Base-by-base conservation (phyloP, 1,140 invertebrate species). In the Kradibia gibbosae region DNA sequence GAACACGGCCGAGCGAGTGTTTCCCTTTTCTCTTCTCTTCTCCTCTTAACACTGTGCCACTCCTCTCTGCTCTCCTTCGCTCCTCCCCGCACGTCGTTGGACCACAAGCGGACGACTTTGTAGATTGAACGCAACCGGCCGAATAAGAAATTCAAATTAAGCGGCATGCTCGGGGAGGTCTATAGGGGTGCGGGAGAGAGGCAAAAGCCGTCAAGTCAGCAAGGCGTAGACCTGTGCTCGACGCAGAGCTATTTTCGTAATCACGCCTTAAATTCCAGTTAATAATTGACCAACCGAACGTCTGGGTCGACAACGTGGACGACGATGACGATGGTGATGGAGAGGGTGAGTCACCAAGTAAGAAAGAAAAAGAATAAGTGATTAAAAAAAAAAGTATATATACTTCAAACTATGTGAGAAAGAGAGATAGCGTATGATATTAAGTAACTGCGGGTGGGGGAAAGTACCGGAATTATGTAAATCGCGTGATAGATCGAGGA, bases 61-160 rank as follows among this genome's bases (percentile, higher is more conserved):
- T 39, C 34, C 31, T 65, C 34, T 17, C 55, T 87, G 88, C 85
- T 87, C 85, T 87, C 87, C 89, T 5, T 25, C 89, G 86, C 88
- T 70, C 88, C 28, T 3, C 20, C 36, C 60, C 34, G n/a, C 62
- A 67, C 36, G 25, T 50, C 70, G 39, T 42, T 72, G 70, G 70
- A 72, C 70, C 70, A 28, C 70, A 42, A 45, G 42, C 70, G 42
- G 42, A 50, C 39, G n/a, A 72, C 39, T 45, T 48, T 45, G 57
- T 65, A 78, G 62, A 78, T 67, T 62, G 75, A 50, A 67, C 77
- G 62, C 77, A 50, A 57, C 34, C 78, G 78, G 55, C 67, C 50
- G 53, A 79, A 72, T 72, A 72, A 79, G 67, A 79, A 72, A 79
- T 79, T 79, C 78, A 79, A 79, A 79, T 72, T 50, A 60, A 62